Evolutionary conservation across 2,113 vertebrate species (phyloP), one percentile per base, ranked within the genome.

Genomic region (Semicossyphus pulcher): DNA sequence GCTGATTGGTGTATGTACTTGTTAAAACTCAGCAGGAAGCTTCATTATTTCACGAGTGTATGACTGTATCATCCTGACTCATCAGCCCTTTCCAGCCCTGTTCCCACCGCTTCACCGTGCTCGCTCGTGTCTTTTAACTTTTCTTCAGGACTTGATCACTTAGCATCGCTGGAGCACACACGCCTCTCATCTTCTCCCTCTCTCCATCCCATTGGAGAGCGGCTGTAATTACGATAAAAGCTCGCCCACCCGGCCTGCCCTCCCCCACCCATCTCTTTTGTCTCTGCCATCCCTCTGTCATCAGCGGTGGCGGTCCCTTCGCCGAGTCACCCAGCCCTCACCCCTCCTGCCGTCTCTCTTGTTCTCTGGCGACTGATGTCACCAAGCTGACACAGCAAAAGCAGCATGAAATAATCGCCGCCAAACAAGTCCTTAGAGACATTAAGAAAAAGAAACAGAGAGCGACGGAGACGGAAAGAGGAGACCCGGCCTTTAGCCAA

Each of bases 371-470:
- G 37, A 86, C 88, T 93, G 91, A 93, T 93, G 92, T 93, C 92
- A 93, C 83, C 88, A 75, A 72, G 93, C 93, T 93, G 91, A 91
- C 65, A 76, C 91, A 89, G 92, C 92, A 90, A 85, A 93, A 92
- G 23, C 44, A n/a, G 6, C 18, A 26, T 9, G 23, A 63, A 83
- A 57, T 64, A 72, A 80, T 60, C 54, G 28, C 64, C 1, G 52
- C 80, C 85, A 76, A 77, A 83, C 72, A 67, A 79, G 70, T 78
- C 72, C 77, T 77, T 15, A 42, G 62, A 60, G 72, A 80, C 58
- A 80, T 84, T 81, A 78, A 81, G 53, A 57, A 72, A 72, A 68
- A 61, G 45, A 72, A 70, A 44, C 9, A 12, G 60, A 63, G 69
- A 76, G 68, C 26, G 26, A 57, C 52, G 53, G 59, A 65, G 66